A percentile compares a stretch with the other conserved stretches of the same genome.
These are phyloP conservation scores for Capricornis sumatraensis DNA, from an alignment of 2,113 vertebrate species.

Conservation along the genomic window DNA sequence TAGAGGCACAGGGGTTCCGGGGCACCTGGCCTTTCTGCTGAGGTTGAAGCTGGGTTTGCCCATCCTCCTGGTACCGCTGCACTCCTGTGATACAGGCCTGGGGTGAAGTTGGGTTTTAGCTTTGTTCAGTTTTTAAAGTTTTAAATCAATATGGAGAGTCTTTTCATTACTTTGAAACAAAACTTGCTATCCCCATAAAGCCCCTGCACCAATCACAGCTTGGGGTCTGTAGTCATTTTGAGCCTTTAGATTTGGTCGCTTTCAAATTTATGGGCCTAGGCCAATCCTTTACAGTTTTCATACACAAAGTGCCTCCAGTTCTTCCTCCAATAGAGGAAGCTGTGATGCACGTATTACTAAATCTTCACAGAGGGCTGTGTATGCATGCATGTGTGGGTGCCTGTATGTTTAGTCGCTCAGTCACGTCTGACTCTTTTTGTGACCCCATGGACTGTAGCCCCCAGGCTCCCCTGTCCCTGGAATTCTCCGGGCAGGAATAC, in stretches of 20 bases:
- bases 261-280: not conserved
- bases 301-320: not conserved
- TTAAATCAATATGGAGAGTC: not conserved
- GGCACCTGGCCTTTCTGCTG: not conserved
- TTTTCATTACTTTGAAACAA: not conserved
- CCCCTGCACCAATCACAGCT: not conserved
- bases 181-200: not conserved
- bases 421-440: not conserved
- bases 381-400: not conserved
- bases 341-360: rapidly evolving
- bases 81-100: not conserved
- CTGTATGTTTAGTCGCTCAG: rapidly evolving
- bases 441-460: not conserved
- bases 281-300: not conserved
- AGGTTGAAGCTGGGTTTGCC: not conserved
- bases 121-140: not conserved
- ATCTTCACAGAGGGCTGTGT: not conserved
- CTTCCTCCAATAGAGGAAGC: not conserved
- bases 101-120: not conserved
- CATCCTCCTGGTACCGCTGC: not conserved
- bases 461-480: not conserved
- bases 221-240: not conserved
- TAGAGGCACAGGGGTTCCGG: rapidly evolving
- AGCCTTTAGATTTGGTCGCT: not conserved
- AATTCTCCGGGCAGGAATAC: not conserved